Evolutionary conservation across 2,797 vertebrate genomes (phyloP), one percentile per base, ranked within the genome.

Genomic region (Tachyglossus aculeatus): DNA sequence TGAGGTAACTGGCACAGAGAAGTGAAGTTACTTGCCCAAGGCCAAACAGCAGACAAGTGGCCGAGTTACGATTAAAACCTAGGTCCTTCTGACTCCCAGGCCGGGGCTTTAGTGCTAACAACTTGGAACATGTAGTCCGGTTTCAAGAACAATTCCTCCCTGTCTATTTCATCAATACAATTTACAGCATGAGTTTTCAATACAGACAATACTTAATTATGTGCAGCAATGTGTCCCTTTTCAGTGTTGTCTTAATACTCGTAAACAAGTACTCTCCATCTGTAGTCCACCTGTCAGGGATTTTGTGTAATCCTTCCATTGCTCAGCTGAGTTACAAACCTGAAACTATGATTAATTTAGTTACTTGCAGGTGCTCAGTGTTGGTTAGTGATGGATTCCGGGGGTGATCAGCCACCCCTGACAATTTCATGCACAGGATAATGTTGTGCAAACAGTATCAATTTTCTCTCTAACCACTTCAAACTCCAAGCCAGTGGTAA

Each of bases 311-410:
- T 53, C n/a, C 24, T 67, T 45, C 19, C 24, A 25, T 54, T 48
- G 60, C 57, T 74, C 64, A 67, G 43, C 34, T 59, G 14, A 9
- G 21, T 38, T 67, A 57, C 36, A 59, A 60, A 68, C 25, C 5
- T 7, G 33, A n/a, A 56, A 47, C 11, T 54, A 27, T 55, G 64
- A 71, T 63, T 58, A 62, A 72, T 59, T 71, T 64, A 77, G 67
- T 61, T 67, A 74, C 36, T 36, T 50, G 32, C 38, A 71, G 61
- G 54, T 78, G 47, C 55, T 32, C 74, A 69, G 44, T 67, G 33
- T 67, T 68, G 44, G 15, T 33, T 82, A 76, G 70, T 34, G 47
- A 10, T 54, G 52, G 33, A 54, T 59, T 31, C 52, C 40, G 18
- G 6, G 62, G n/a, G n/a, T 11, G 50, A 77, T 48, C 41, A 81